Conservation (phyloP, 2,888 invertebrate species). For the Toxonevra muliebris region DNA sequence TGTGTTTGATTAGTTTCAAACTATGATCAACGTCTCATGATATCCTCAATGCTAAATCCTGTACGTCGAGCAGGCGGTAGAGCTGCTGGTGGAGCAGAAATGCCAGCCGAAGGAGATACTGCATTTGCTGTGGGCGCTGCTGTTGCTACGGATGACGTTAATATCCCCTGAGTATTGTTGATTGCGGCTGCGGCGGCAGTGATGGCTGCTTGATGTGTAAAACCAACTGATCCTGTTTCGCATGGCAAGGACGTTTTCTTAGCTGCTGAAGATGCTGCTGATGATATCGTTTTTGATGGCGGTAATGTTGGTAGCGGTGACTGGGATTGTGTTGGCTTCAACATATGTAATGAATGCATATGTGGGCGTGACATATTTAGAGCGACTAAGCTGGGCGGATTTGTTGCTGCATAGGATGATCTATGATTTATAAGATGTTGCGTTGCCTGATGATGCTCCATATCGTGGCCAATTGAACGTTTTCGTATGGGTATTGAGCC, state of each 20-base stretch:
- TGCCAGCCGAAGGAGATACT: slow-evolving; percentile 57
- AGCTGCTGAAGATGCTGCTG: slow-evolving; percentile 1
- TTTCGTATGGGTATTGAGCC: slow-evolving; percentile 64
- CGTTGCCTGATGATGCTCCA: slow-evolving; percentile 38
- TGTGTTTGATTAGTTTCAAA: no score
- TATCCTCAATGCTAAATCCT: slow-evolving; percentile 90
- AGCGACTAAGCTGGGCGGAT: slow-evolving; percentile 42
- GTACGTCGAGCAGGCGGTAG: slow-evolving; percentile 72
- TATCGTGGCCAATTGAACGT: slow-evolving; percentile 55
- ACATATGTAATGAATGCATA: slow-evolving; percentile 40
- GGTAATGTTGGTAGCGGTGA: slow-evolving; percentile 59
- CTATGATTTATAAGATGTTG: slow-evolving; percentile 37
- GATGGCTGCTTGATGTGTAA: neutral
- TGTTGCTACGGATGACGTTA: slow-evolving; percentile 16
- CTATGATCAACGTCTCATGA: slow-evolving; percentile 79
- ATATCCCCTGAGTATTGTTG: slow-evolving; percentile 22
- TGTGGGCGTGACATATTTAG: slow-evolving; percentile 61
- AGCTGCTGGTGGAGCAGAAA: slow-evolving; percentile 27
- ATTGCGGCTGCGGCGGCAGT: neutral
- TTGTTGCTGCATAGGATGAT: slow-evolving; percentile 27
- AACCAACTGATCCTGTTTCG: neutral
- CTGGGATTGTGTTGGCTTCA: slow-evolving; percentile 32
- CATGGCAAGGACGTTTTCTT: slow-evolving; percentile 45
- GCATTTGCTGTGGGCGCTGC: slow-evolving; percentile 23
- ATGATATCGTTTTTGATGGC: slow-evolving; percentile 23